These are phyloP conservation scores for Lutraria rhynchaena DNA, from an alignment of 1,140 invertebrate genomes.

Conservation along the genomic window DNA sequence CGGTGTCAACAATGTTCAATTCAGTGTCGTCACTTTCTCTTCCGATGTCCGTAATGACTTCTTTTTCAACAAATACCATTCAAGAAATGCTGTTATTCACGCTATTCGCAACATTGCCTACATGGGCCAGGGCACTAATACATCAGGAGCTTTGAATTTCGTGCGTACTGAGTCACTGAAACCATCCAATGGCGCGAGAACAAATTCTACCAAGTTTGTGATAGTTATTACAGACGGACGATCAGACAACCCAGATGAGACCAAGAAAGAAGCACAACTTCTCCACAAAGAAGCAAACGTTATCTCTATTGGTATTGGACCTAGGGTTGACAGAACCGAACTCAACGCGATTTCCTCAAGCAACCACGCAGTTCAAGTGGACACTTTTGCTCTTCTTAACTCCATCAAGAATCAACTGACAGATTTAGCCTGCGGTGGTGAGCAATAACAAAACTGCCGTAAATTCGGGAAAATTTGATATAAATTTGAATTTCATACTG, in stretches of 20 bases:
- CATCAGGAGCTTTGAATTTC: conserved; percentile 18
- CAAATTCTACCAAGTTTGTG: conserved; percentile 41
- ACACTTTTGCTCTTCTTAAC: conserved; percentile 45
- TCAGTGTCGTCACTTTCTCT: conserved; percentile 61
- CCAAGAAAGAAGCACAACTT: conserved; percentile 31
- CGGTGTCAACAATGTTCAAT: conserved; percentile 53
- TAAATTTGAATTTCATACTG: too few species aligned
- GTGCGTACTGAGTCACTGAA: conserved; percentile 29
- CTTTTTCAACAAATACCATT: conserved; percentile 51
- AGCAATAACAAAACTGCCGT: too few species aligned
- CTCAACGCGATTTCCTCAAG: conserved; percentile 53
- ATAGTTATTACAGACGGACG: conserved; percentile 63
- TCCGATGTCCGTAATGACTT: conserved; percentile 32
- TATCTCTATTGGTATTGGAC: conserved; percentile 60
- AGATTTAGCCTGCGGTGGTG: conserved; percentile 42
- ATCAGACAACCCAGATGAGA: conserved; percentile 33
- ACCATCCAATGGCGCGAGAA: conserved; percentile 35
- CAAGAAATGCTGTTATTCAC: conserved; percentile 18
- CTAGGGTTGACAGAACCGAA: conserved; percentile 51
- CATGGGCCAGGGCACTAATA: conserved; percentile 49
- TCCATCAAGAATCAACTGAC: conserved; percentile 51
- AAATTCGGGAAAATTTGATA: too few species aligned
- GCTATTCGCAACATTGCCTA: conserved; percentile 53
- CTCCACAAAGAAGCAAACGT: conserved; percentile 39
- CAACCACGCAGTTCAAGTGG: conserved; percentile 45